Percentiles rank a stretch among this genome's conserved stretches.
Evolutionary conservation across 2,888 invertebrate species (phyloP).

Genomic region (Amphipyra tragopoginis): DNA sequence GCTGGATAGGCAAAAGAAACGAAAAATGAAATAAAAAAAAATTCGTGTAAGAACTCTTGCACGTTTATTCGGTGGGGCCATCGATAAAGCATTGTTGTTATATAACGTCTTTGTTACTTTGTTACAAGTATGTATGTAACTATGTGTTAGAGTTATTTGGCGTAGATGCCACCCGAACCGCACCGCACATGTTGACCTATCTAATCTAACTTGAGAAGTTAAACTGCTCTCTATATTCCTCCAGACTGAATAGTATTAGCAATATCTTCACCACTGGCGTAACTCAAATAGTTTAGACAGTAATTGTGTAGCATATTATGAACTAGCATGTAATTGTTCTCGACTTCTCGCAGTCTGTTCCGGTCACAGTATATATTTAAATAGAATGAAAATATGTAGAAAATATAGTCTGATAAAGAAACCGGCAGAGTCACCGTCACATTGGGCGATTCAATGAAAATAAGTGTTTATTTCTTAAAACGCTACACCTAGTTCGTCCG

Average conservation of each 20-base stretch:
- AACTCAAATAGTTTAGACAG: slow-evolving; percentile 25
- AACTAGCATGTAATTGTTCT: neutral
- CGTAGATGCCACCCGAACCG: slow-evolving; percentile 25
- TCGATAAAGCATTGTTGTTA: slow-evolving; percentile 3
- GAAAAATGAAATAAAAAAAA: no score
- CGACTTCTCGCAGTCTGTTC: neutral
- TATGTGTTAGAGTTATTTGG: slow-evolving; percentile 41
- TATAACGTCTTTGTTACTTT: neutral
- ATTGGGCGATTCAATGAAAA: no score
- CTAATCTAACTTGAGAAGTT: slow-evolving; percentile 56
- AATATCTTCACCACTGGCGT: slow-evolving; percentile 2
- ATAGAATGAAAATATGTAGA: neutral
- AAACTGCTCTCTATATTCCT: slow-evolving; percentile 32
- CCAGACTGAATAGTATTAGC: slow-evolving; percentile 10
- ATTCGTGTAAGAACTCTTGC: no score
- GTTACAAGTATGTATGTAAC: slow-evolving; percentile 29
- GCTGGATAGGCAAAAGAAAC: no score
- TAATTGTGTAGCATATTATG: slow-evolving; percentile 3
- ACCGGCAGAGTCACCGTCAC: no score
- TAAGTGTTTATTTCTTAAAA: no score
- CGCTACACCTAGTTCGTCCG: no score
- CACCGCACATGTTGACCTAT: slow-evolving; percentile 48
- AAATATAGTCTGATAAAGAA: no score
- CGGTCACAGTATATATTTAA: neutral
- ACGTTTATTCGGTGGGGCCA: no score